Percentiles rank a stretch among this genome's conserved stretches.
These are phyloP conservation scores for Hypsopygia costalis DNA, from an alignment of 2,888 invertebrate genomes.

Conservation along the genomic window DNA sequence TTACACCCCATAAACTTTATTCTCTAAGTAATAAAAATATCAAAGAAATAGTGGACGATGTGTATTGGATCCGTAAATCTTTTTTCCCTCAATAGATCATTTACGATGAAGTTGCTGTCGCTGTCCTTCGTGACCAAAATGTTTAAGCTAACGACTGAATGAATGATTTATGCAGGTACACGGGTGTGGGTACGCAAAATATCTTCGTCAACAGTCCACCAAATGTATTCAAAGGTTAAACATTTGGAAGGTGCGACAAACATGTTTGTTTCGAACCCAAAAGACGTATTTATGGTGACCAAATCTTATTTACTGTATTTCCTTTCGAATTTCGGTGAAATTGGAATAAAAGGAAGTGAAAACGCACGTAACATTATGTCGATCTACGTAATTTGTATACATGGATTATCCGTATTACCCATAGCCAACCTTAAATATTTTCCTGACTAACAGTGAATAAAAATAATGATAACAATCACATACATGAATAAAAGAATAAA, in stretches of 20 bases:
- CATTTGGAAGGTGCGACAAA: neutral
- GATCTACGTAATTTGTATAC: too few relatives aligned
- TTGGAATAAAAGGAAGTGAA: too few relatives aligned
- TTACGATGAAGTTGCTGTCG: slow-evolving; percentile 11
- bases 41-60: neutral
- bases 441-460: too few relatives aligned
- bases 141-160: slow-evolving; percentile 21
- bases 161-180: slow-evolving; percentile 21
- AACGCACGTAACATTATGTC: too few relatives aligned
- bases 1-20: too few relatives aligned
- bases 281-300: neutral
- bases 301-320: too few relatives aligned
- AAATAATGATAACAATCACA: too few relatives aligned
- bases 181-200: slow-evolving; percentile 12
- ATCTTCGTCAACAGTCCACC: slow-evolving; percentile 15
- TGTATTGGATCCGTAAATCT: slow-evolving; percentile 8
- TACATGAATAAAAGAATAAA: too few relatives aligned
- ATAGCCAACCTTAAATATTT: too few relatives aligned
- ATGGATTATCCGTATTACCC: too few relatives aligned
- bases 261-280: neutral
- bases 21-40: neutral
- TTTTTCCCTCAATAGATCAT: slow-evolving; percentile 5
- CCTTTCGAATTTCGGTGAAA: too few relatives aligned
- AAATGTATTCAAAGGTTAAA: slow-evolving; percentile 12
- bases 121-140: slow-evolving; percentile 22